Base-by-base conservation (phyloP, 64 coral and sea anemone species). In the Hydrozoanthus tunicans region DNA sequence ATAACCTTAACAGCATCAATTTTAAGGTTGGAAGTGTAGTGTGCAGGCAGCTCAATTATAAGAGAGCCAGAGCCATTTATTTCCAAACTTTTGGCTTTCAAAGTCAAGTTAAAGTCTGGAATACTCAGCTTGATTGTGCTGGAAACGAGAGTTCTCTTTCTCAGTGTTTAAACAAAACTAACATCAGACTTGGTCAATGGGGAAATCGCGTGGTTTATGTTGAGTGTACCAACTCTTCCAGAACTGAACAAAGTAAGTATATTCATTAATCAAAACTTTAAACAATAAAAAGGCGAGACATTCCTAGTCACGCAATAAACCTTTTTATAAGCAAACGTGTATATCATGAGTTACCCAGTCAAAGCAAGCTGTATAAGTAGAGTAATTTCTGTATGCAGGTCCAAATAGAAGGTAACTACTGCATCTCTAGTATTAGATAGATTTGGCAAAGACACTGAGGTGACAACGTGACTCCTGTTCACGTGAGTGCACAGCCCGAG, bases 21-120 rank as follows among this genome's bases (percentile, higher is more conserved):
- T 76, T 92, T 27, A 62, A 62, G 27, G 81, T 64, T 24, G 91
- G 80, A 64, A 92, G 68, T 53, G 91, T 92, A 2, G 91, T 85
- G 13, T 92, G 91, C 64, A 81, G 80, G 10, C 81, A 92, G 26
- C 76, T 92, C 66, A 76, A 76, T 6, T 92, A 85, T 14, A 62
- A 57, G 14, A 17, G 79, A 62, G 91, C 91, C 4, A 24, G 70
- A 51, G 53, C 80, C 61, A 62, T 81, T 60, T 81, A 11, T 81
- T 0, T 5, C n/a, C 1, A 81, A 56, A 9, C 7, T 32, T 24
- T 4, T 81, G 56, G 79, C 57, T 3, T 10, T 4, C 3, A 43
- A 43, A 0, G 1, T 73, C 6, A 6, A 8, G n/a, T n/a, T 26
- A 32, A 10, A 8, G 7, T 8, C n/a, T 81, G 79, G 79, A 32